Percentiles rank a stretch among this genome's conserved stretches.
These are phyloP conservation scores for Lampris megalopsis DNA, from an alignment of 2,113 vertebrate species.

Conservation along the genomic window DNA sequence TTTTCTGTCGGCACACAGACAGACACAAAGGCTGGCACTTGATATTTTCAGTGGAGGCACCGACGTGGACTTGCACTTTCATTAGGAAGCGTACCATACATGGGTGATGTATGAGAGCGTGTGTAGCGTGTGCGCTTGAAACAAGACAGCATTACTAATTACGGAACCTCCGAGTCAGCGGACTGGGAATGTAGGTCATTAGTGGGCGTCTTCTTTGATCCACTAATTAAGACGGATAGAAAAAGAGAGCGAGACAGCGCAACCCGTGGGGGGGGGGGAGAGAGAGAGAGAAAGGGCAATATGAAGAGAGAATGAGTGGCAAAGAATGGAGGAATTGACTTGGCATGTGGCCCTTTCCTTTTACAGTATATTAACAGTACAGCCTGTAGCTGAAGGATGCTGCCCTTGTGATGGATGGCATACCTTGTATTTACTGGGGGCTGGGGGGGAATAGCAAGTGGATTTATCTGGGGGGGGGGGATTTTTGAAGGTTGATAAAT, in stretches of 20 bases:
- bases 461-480: too few species aligned
- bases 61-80: conserved; percentile 10
- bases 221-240: conserved; percentile 44
- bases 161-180: conserved; percentile 44
- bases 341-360: conserved; percentile 34
- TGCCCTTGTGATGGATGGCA: conserved; percentile 26
- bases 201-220: conserved; percentile 32
- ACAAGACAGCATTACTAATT: conserved; percentile 45
- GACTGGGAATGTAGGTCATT: conserved; percentile 54
- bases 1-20: background rate
- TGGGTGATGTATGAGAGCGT: conserved; percentile 20
- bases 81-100: conserved; percentile 20
- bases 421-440: conserved; percentile 1
- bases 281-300: background rate
- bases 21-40: background rate
- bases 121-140: conserved; percentile 16
- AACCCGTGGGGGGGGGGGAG: background rate
- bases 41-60: background rate
- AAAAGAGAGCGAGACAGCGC: conserved; percentile 9
- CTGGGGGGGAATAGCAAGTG: too few species aligned
- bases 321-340: conserved; percentile 4
- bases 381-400: conserved; percentile 18
- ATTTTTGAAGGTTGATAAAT: too few species aligned
- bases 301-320: background rate
- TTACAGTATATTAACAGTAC: conserved; percentile 1